Base-by-base conservation (phyloP, 1,140 invertebrate species). In the Penaeus indicus region DNA sequence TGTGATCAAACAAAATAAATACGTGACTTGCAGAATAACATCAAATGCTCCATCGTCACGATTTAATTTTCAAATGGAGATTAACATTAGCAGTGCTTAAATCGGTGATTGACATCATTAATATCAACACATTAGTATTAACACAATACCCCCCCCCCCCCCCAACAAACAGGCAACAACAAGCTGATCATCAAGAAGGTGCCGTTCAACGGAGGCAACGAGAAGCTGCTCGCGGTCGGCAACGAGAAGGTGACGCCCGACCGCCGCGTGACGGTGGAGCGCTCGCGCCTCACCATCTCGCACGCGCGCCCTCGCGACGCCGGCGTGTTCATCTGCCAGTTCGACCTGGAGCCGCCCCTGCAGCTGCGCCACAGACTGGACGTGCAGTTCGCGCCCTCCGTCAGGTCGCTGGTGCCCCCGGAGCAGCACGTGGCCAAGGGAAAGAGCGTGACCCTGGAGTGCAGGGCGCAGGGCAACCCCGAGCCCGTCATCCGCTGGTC, bases 181-280 rank as follows among this genome's bases (percentile, higher is more conserved):
- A 89, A 85, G 77, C 42, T 89, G 3, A 85, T 89, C 75, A 89
- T 89, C 69, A 85, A 85, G 62, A 89, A 85, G 25, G 27, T 85
- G 7, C 61, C 64, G n/a, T 60, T 72, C n/a, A 69, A 63, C 60
- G 25, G 60, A 10, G 89, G 84, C 4, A 90, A 82, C 63, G 85
- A 85, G 81, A 85, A 85, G 67, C 84, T 90, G 77, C 63, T 90
- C 19, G 81, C 77, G 11, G 89, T 86, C 38, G 85, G 79, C 11
- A 77, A 80, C 19, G 84, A 86, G 42, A 90, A 85, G 62, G 63
- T 90, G n/a, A 86, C 77, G 32, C 21, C 38, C 18, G 85, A 85
- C 54, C 78, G 60, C 19, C 77, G 89, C 32, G 82, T 90, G 3
- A 83, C 80, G 42, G 85, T 90, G 61, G 85, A 86, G 84, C 77